Base-by-base conservation (phyloP, 2,113 vertebrate genomes). In the Heloderma charlesbogerti region DNA sequence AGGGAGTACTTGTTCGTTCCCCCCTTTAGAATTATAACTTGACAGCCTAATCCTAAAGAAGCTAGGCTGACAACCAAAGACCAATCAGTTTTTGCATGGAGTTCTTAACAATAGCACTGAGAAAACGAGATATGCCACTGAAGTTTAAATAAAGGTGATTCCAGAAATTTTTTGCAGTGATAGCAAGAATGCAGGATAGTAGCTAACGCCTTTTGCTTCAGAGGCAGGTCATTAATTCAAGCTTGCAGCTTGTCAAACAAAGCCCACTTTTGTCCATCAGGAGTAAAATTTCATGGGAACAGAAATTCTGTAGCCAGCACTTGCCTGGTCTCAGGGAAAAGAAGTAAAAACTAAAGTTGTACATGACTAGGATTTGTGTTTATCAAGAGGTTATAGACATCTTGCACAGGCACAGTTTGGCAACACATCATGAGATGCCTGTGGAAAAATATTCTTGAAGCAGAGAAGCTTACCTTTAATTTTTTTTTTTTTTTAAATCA, bases 21-120 rank as follows among this genome's bases (percentile, higher is more conserved):
- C 67, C 90, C 84, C 57, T 75, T 81, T 27, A 34, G 0, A 27
- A 0, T 79, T 29, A 10, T 72, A 85, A 45, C 45, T 43, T 48
- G 25, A 45, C 3, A 22, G 86, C 91, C 31, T 83, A 92, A 67
- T 86, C 80, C 80, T 89, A 71, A 51, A 9, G 3, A 1, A 3
- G 69, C 63, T 40, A 87, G 69, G 89, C 88, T 78, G 4, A 22
- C 40, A 83, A 40, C 83, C 82, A 89, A 74, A 87, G 66, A 57
- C 40, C 40, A 69, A 1, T 69, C 57, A 91, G 81, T 91, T 90
- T 89, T 92, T 74, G 48, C 78, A 29, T 51, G 0, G n/a, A 88
- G 71, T 67, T 57, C 13, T 75, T n/a, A 66, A 40, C 37, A 88
- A 66, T 79, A 71, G 84, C 7, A 75, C 84, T 86, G 75, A 87